Evolutionary conservation across 2,888 invertebrate species (phyloP).

Genomic region (Schizaphis graminum): DNA sequence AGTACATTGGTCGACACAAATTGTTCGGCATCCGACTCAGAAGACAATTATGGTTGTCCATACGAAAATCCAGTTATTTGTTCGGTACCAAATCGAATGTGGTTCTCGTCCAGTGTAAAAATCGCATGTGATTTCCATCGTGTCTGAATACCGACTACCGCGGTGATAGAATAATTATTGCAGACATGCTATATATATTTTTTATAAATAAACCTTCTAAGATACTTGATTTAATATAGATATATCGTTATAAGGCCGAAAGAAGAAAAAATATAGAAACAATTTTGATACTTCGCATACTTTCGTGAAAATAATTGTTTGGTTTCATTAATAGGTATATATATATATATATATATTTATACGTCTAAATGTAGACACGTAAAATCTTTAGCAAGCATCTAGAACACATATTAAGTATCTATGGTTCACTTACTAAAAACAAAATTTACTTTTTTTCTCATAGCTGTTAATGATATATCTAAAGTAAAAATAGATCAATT

Average conservation of each 20-base stretch:
- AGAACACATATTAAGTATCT: neutral
- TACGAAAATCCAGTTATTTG: neutral
- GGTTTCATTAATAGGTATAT: neutral
- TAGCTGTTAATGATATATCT: neutral
- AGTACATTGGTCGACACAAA: neutral
- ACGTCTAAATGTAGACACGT: neutral
- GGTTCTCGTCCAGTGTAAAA: neutral
- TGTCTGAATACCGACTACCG: neutral
- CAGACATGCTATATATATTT: neutral
- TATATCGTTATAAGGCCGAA: neutral
- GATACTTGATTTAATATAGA: neutral
- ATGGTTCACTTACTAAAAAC: neutral
- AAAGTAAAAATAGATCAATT: neutral
- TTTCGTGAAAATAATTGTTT: neutral
- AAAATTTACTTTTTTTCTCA: neutral
- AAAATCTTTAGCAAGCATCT: neutral
- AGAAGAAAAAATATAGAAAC: neutral
- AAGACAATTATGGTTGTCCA: neutral
- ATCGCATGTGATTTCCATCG: neutral
- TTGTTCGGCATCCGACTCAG: neutral
- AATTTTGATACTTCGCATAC: neutral
- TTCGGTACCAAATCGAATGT: neutral
- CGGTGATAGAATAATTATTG: neutral
- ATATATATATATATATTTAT: no score
- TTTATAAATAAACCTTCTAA: neutral